Evolutionary conservation across 2,113 vertebrate species (phyloP), one percentile per base, ranked within the genome.

Genomic region (Ursus arctos): DNA sequence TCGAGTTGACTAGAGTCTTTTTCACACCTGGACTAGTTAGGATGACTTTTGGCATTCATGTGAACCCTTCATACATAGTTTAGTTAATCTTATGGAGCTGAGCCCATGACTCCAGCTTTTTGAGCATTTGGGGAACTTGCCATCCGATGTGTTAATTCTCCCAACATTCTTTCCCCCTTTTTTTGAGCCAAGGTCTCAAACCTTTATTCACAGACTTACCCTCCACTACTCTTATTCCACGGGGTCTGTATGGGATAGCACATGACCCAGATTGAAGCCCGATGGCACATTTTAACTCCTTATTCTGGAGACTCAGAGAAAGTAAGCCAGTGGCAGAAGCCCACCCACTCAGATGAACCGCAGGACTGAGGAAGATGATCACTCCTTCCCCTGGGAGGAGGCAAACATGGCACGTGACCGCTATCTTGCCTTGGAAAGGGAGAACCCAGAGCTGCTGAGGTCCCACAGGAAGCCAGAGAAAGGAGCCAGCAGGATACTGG

Each of bases 1-100:
- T 76, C 49, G 7, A 33, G 49, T 93, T 93, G 22, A 82, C 63
- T 88, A 81, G 76, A 94, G 76, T 76, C 67, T 69, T 85, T 91
- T 91, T 94, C 49, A 72, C 13, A 79, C 67, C 67, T 90, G 19
- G 76, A 31, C 47, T 33, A 47, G 43, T 71, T 93, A 72, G 16
- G 59, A 89, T 94, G 51, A 57, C 28, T 40, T 88, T 80, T 93
- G 63, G 47, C 47, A 85, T 53, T 49, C 65, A 71, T 72, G 19
- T 76, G 51, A 95, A 94, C 57, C 21, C 33, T 77, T 69, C n/a
- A 36, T 65, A 63, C 14, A 21, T 40, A 88, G n/a, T 77, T 86
- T 79, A 72, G 15, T 22, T 88, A 40, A 88, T 33, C 71, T 88
- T 57, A 65, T 40, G 81, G 47, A 84, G n/a, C 51, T 33, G 18